phyloP scores from a whole-genome alignment of 2,888 invertebrate genomes.

The Eilema caniola region DNA sequence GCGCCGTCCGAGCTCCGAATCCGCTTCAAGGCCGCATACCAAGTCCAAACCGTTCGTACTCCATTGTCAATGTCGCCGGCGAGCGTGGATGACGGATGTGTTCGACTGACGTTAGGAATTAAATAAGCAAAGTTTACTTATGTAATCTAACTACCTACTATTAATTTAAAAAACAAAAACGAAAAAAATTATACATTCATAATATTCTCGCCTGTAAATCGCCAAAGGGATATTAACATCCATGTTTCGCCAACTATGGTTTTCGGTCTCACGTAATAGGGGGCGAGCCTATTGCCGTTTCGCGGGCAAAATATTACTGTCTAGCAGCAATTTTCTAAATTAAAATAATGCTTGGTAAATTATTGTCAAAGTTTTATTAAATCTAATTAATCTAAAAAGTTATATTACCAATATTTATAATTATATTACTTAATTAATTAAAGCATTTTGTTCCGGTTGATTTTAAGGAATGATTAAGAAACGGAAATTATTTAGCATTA shows the following conservation, averaged over 20 bases:
- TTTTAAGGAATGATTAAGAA: slow-evolving; percentile 1
- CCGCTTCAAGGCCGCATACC: slow-evolving; percentile 84
- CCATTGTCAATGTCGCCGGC: slow-evolving; percentile 83
- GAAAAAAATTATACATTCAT: too few species aligned
- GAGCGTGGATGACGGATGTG: slow-evolving; percentile 72
- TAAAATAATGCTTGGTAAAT: neutral
- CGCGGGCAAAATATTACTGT: too few species aligned
- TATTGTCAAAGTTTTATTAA: neutral
- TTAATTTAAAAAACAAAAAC: too few species aligned
- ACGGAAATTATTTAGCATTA: neutral
- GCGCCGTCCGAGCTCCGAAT: slow-evolving; percentile 71
- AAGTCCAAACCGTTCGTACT: slow-evolving; percentile 70
- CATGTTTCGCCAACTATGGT: too few species aligned
- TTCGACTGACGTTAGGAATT: slow-evolving; percentile 64
- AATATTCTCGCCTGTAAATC: too few species aligned
- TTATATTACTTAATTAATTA: slow-evolving; percentile 1
- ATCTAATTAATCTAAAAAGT: neutral
- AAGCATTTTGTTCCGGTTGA: neutral
- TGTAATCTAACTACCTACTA: too few species aligned
- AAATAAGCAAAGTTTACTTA: slow-evolving; percentile 33
- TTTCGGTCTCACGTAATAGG: too few species aligned
- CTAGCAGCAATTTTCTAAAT: too few species aligned
- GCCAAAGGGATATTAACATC: too few species aligned
- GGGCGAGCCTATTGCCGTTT: too few species aligned
- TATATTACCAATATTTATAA: neutral